phyloP scores from a whole-genome alignment of 2,888 invertebrate genomes.

The Cataglyphis cursor region DNA sequence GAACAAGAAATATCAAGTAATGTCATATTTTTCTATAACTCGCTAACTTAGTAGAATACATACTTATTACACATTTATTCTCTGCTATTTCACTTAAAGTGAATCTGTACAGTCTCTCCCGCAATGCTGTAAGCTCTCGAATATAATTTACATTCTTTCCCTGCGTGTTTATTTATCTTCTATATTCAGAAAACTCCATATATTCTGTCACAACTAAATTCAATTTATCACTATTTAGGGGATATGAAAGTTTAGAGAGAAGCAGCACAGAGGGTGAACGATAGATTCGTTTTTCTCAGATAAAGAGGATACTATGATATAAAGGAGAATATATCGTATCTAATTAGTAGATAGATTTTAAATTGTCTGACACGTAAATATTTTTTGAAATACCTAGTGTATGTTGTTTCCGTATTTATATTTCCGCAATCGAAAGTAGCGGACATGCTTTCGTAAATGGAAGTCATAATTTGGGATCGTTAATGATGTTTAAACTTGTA shows the following conservation, averaged over 20 bases:
- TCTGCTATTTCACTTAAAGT: not conserved
- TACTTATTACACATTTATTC: not conserved
- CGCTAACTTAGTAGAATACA: not conserved
- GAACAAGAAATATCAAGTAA: not conserved
- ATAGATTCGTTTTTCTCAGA: constrained; percentile 43
- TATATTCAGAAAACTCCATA: constrained; percentile 22
- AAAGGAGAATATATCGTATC: not conserved
- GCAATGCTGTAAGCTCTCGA: not conserved
- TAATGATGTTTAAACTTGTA: constrained; percentile 7
- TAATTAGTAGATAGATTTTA: not conserved
- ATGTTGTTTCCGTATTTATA: not conserved
- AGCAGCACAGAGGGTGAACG: constrained; percentile 10
- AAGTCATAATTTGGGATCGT: not conserved
- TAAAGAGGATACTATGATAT: not conserved
- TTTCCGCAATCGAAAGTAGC: not conserved
- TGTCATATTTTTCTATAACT: not conserved
- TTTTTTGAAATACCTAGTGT: too few relatives aligned
- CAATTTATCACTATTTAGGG: constrained; percentile 33
- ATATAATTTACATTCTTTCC: not conserved
- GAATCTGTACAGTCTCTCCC: not conserved
- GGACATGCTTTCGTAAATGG: not conserved
- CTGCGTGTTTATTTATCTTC: constrained; percentile 27
- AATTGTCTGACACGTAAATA: not conserved
- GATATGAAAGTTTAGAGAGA: not conserved
- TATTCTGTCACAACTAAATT: constrained; percentile 55